phyloP scores from a whole-genome alignment of 1,140 invertebrate genomes.

The Eupristina koningsbergeri region DNA sequence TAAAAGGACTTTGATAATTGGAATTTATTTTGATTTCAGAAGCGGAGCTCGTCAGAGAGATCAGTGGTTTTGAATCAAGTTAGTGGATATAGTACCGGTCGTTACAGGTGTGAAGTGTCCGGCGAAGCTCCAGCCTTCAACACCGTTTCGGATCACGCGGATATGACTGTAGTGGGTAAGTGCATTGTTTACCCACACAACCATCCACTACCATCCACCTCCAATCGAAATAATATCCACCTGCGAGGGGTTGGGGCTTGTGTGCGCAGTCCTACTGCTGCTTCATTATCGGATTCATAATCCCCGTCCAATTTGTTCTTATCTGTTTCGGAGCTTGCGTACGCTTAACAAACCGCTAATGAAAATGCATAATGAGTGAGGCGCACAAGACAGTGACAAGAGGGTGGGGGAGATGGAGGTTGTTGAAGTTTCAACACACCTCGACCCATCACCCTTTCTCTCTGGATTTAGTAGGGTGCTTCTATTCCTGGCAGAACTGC shows the following conservation, averaged over 20 bases:
- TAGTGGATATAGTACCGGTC: conserved; percentile 67
- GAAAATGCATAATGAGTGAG: conserved; percentile 47
- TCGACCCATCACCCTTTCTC: too few relatives aligned
- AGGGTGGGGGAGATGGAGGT: too few relatives aligned
- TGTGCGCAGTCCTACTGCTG: not conserved
- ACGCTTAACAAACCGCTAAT: conserved; percentile 41
- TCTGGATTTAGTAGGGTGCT: not conserved
- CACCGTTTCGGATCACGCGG: conserved; percentile 71
- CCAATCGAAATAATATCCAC: too few relatives aligned
- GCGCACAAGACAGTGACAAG: not conserved
- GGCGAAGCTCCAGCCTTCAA: conserved; percentile 74
- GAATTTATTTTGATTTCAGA: too few relatives aligned
- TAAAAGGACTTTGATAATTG: too few relatives aligned
- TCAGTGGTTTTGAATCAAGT: conserved; percentile 69
- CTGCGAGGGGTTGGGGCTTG: too few relatives aligned
- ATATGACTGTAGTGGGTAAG: conserved; percentile 73
- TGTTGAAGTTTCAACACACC: too few relatives aligned
- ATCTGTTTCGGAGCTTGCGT: conserved; percentile 12
- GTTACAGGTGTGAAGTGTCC: conserved; percentile 75
- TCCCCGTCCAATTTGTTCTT: conserved; percentile 45
- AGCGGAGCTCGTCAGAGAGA: conserved; percentile 56
- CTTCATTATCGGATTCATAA: conserved; percentile 49
- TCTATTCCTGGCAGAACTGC: not conserved
- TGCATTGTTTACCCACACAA: conserved; percentile 7
- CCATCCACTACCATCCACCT: too few relatives aligned